A percentile compares a stretch with the other conserved stretches of the same genome.
These are phyloP conservation scores for Cossypha caffra DNA, from an alignment of 2,797 vertebrate species.

Conservation along the genomic window DNA sequence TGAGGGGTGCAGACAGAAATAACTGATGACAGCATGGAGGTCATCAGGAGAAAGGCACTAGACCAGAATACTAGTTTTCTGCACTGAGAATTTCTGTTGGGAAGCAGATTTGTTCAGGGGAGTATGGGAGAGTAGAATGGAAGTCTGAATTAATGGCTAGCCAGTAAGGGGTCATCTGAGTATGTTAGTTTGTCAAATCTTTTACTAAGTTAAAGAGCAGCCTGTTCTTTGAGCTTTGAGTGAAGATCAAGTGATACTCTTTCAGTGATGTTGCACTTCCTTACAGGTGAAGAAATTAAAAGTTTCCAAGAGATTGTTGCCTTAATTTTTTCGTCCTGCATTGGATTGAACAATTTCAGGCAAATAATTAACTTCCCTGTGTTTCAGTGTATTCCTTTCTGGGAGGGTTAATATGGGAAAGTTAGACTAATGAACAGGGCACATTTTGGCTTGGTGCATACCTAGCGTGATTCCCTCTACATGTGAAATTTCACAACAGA, in stretches of 20 bases:
- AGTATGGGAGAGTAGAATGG: not conserved
- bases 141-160: constrained; percentile 32
- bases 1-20: not conserved
- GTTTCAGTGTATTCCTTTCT: not conserved
- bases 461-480: not conserved
- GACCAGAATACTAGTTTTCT: not conserved
- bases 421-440: not conserved
- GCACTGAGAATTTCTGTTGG: not conserved
- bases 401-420: not conserved
- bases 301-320: not conserved
- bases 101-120: not conserved
- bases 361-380: not conserved
- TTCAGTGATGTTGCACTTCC: not conserved
- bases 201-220: not conserved
- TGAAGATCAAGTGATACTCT: not conserved
- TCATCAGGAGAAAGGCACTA: not conserved
- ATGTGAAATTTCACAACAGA: constrained; percentile 4
- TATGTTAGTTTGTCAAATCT: not conserved
- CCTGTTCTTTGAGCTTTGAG: not conserved
- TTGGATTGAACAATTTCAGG: not conserved
- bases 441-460: not conserved
- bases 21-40: not conserved
- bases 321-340: fast-evolving
- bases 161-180: not conserved
- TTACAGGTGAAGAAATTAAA: not conserved